Evolutionary conservation across 2,797 vertebrate species (phyloP).

Genomic region (Tragopan temminckii): DNA sequence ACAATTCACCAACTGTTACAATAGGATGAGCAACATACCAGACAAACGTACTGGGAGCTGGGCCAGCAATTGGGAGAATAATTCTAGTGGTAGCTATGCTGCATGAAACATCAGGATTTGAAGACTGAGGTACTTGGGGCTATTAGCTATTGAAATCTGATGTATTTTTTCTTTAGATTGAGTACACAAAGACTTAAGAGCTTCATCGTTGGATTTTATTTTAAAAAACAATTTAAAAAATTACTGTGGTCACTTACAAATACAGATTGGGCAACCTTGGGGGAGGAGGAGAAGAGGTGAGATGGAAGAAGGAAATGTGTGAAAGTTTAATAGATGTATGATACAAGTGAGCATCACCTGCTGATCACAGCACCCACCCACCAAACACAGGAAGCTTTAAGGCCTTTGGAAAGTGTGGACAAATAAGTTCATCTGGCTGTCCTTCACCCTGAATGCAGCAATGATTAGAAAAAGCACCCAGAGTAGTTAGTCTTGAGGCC

Average conservation of each 20-base stretch:
- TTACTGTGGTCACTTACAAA: background rate
- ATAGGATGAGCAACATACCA: accelerated
- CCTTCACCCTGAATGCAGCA: background rate
- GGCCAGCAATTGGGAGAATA: background rate
- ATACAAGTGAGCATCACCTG: background rate
- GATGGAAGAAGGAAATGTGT: too few relatives aligned
- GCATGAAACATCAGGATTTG: background rate
- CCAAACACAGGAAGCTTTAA: accelerated
- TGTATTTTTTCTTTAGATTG: background rate
- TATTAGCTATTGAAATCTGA: background rate
- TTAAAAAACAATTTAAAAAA: background rate
- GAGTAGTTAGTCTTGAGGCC: background rate
- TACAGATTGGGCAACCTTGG: background rate
- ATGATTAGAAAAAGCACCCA: background rate
- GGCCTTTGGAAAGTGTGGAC: background rate
- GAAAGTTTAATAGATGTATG: background rate
- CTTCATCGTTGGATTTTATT: background rate
- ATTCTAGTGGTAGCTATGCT: background rate
- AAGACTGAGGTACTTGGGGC: background rate
- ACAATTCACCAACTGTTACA: background rate
- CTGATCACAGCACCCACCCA: background rate
- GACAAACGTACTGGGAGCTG: background rate
- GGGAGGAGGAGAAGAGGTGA: background rate
- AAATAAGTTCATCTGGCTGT: background rate
- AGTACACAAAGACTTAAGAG: background rate